These are phyloP conservation scores for Podarcis lilfordi DNA, from an alignment of 2,797 vertebrate species.

Conservation along the genomic window DNA sequence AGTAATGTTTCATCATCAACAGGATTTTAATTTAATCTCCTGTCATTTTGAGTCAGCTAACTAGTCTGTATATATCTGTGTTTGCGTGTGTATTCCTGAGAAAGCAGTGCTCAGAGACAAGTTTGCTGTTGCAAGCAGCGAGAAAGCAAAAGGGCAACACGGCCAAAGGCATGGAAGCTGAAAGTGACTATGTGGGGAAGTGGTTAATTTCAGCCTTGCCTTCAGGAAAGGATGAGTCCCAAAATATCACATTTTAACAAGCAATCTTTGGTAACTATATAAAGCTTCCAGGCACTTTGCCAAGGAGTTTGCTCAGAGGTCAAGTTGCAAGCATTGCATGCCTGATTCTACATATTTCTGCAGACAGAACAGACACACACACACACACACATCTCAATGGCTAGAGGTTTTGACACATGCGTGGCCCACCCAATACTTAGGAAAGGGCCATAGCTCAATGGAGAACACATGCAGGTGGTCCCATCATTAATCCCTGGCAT, in stretches of 20 bases:
- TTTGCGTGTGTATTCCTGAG: neutral
- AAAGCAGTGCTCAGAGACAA: neutral
- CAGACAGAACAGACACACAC: conserved; percentile 5
- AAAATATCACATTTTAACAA: conserved; percentile 63
- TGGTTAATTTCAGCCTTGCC: conserved; percentile 56
- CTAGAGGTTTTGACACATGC: neutral
- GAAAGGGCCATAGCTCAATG: neutral
- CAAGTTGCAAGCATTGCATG: conserved; percentile 47
- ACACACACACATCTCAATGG: neutral
- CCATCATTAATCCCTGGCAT: neutral
- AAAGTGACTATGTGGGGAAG: conserved; percentile 27
- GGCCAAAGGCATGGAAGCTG: conserved; percentile 35
- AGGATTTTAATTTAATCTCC: neutral
- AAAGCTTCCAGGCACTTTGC: conserved; percentile 53
- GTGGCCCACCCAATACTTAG: neutral
- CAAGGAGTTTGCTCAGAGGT: conserved; percentile 42
- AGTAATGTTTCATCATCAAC: neutral
- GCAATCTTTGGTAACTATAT: conserved; percentile 57
- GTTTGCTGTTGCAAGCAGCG: neutral
- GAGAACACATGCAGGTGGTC: neutral
- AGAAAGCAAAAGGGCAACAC: neutral
- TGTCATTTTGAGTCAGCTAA: neutral
- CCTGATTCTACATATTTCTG: conserved; percentile 34
- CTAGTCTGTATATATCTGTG: neutral
- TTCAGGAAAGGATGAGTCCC: conserved; percentile 55